Evolutionary conservation across 2,888 invertebrate genomes (phyloP), one percentile per base, ranked within the genome.

Genomic region (Lycaena phlaeas): DNA sequence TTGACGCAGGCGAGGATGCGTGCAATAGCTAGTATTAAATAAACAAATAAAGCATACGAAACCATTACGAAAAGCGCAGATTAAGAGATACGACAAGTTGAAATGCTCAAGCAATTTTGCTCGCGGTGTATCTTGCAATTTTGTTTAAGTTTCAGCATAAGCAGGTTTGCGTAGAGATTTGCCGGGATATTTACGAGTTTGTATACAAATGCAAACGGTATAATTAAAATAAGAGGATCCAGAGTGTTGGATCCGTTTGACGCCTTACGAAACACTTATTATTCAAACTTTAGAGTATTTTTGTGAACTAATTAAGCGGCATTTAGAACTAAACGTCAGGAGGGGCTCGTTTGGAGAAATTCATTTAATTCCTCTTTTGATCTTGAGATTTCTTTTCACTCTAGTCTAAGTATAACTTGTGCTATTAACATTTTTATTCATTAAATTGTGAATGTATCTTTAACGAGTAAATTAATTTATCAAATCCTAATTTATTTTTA

Each of bases 41-140:
- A 34, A 34, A 10, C 34, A 17, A 12, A n/a, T n/a, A n/a, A n/a
- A n/a, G n/a, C n/a, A n/a, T n/a, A n/a, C 12, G 3, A 29, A 12
- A 10, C 17, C 18, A 17, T 22, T 12, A 22, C 15, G 15, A 17
- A 17, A 11, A 18, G 18, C 10, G 22, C 7, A 34, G 18, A 14
- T 18, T 11, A 31, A 11, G 17, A 7, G 22, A 4, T 3, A 12
- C n/a, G n/a, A n/a, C 27, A 27, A 14, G 34, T 18, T 34, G 22
- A 22, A 22, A 34, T 9, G 9, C 9, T 7, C 22, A 9, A 22
- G 22, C 3, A 22, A 22, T 7, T 22, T 9, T 22, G 5, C 22
- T 22, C 18, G 31, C 10, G 57, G 59, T 57, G 56, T 61, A 57
- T 57, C 52, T 51, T 45, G 60, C 53, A 57, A 57, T 57, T 55